Conservation (phyloP, 2,797 vertebrate genomes). For the Phalanger gymnotis region DNA sequence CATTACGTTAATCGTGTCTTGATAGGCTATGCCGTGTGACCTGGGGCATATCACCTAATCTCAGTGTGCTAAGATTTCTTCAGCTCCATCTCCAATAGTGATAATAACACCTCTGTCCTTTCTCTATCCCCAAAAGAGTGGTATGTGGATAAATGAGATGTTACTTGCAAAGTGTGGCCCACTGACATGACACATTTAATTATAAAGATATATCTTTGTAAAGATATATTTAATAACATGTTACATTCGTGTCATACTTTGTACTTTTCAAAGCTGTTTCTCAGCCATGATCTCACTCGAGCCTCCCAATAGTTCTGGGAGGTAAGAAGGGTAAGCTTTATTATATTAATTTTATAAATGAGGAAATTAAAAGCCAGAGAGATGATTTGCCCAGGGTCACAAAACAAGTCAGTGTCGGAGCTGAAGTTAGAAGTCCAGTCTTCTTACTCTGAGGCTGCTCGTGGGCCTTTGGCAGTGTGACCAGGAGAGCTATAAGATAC, state of each 20-base stretch:
- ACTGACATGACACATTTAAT: constrained; percentile 24
- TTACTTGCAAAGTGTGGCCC: neutral
- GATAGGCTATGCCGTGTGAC: constrained; percentile 29
- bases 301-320: constrained; percentile 55
- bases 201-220: constrained; percentile 43
- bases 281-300: constrained; percentile 39
- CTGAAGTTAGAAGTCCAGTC: neutral
- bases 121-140: constrained; percentile 44
- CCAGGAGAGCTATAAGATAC: neutral
- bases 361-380: neutral
- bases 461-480: constrained; percentile 12
- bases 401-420: neutral
- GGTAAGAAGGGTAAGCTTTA: neutral
- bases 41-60: constrained; percentile 10
- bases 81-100: constrained; percentile 28
- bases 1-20: constrained; percentile 14
- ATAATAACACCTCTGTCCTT: constrained; percentile 43
- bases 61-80: constrained; percentile 12
- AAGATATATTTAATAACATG: constrained; percentile 60
- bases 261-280: constrained; percentile 61
- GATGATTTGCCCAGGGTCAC: neutral
- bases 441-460: constrained; percentile 18
- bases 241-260: constrained; percentile 45
- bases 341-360: constrained; percentile 38
- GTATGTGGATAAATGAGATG: constrained; percentile 20